Evolutionary conservation across 2,888 invertebrate genomes (phyloP).

Genomic region (Macrosoma leucophasiata): DNA sequence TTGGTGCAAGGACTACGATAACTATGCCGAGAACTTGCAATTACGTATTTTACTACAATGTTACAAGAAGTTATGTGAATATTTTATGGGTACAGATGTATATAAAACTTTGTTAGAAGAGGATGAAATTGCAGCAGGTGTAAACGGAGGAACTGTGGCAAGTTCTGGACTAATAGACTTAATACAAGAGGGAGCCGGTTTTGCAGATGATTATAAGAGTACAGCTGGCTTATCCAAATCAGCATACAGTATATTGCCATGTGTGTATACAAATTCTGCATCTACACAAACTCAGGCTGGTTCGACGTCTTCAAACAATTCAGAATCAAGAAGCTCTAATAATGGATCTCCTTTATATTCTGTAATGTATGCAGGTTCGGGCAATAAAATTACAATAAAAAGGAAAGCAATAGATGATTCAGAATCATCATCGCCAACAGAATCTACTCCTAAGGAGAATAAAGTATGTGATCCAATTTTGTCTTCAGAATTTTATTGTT

Average conservation of each 20-base stretch:
- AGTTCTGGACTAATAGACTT: conserved; percentile 81
- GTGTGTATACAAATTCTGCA: conserved; percentile 80
- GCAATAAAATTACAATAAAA: conserved; percentile 89
- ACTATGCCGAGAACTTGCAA: conserved; percentile 88
- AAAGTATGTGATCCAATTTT: conserved; percentile 51
- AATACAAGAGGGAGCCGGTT: conserved; percentile 87
- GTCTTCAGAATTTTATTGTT: conserved; percentile 36
- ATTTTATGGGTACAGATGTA: conserved; percentile 83
- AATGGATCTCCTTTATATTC: conserved; percentile 78
- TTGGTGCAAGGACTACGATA: conserved; percentile 89
- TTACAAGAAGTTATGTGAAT: conserved; percentile 91
- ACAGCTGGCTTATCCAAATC: conserved; percentile 83
- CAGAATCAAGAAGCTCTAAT: conserved; percentile 44
- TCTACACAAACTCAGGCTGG: conserved; percentile 62
- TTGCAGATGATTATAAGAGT: conserved; percentile 84
- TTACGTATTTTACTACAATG: conserved; percentile 88
- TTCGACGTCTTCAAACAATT: conserved; percentile 42
- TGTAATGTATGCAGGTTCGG: conserved; percentile 86
- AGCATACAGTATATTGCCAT: conserved; percentile 83
- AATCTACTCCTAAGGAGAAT: conserved; percentile 51
- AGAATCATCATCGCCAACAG: conserved; percentile 54
- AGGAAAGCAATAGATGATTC: conserved; percentile 80
- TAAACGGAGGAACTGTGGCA: conserved; percentile 68
- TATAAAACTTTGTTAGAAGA: conserved; percentile 78
- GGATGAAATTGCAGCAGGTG: conserved; percentile 67